phyloP scores from a whole-genome alignment of 2,888 invertebrate species.

The Drosophila acutilabella region DNA sequence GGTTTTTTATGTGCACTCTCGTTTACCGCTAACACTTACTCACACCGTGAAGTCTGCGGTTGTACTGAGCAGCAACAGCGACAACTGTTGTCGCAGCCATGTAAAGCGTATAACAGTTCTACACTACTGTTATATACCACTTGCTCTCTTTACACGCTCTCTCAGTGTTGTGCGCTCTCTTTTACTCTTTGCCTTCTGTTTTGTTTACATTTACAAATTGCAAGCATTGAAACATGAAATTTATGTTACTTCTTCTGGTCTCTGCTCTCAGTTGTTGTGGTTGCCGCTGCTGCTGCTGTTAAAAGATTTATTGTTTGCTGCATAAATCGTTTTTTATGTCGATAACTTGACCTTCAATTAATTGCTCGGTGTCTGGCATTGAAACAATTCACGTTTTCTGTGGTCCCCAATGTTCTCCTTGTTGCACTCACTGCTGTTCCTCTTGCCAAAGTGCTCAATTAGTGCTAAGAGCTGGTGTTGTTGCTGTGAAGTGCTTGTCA shows the following conservation, averaged over 20 bases:
- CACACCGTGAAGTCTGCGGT: conserved; percentile 60
- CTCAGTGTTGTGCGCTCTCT: neutral
- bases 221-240: conserved; percentile 63
- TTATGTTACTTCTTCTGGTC: conserved; percentile 14
- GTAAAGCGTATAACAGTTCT: conserved; percentile 66
- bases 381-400: conserved; percentile 53
- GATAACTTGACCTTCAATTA: conserved; percentile 75
- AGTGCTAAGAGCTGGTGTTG: conserved; percentile 18
- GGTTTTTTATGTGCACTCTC: conserved; percentile 15
- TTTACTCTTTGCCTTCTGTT: conserved; percentile 35
- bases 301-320: conserved; percentile 58
- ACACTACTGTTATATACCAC: conserved; percentile 14
- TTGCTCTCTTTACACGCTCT: conserved; percentile 37
- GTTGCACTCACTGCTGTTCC: conserved; percentile 4
- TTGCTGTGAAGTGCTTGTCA: conserved; percentile 16
- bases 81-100: conserved; percentile 2
- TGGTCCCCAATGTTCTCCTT: conserved; percentile 13
- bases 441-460: conserved; percentile 36
- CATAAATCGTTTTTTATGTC: conserved; percentile 61
- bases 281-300: conserved; percentile 3
- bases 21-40: conserved; percentile 60
- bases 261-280: neutral
- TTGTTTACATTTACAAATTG: conserved; percentile 70
- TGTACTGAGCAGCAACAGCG: conserved; percentile 48
- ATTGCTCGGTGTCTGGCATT: conserved; percentile 67